phyloP scores from a whole-genome alignment of 2,797 vertebrate genomes.

The Pteropus rufus region DNA sequence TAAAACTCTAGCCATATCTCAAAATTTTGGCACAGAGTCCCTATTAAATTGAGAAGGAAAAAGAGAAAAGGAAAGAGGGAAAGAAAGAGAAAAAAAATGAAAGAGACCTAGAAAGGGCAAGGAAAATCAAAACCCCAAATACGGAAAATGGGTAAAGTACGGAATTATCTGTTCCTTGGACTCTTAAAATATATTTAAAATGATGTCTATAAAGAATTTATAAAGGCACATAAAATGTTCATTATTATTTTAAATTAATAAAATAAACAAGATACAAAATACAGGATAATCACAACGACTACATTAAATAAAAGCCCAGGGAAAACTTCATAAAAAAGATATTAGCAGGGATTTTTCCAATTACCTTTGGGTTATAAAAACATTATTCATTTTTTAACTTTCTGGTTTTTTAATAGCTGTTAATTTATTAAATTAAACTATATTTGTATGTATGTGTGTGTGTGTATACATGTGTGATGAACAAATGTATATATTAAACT shows the following conservation, averaged over 20 bases:
- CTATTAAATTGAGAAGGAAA: not conserved
- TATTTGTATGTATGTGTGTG: not conserved
- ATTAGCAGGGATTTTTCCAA: not conserved
- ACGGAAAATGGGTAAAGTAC: not conserved
- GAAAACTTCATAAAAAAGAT: not conserved
- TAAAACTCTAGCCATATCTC: not conserved
- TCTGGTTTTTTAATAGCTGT: not conserved
- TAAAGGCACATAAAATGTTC: not conserved
- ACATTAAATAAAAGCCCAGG: not conserved
- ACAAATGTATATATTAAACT: not conserved
- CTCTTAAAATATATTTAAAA: conserved; percentile 14
- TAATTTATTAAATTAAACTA: not conserved
- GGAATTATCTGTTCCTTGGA: not conserved
- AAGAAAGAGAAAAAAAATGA: not conserved
- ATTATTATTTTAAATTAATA: not conserved
- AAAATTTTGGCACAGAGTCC: not conserved
- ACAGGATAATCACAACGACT: not conserved
- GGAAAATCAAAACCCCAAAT: not conserved
- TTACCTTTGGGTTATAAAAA: not conserved
- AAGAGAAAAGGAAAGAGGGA: not conserved
- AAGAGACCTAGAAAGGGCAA: not conserved
- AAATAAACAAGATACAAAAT: not conserved
- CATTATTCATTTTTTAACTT: not conserved
- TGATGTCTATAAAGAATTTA: not conserved
- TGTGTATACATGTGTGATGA: not conserved